These are phyloP conservation scores for Formica aserva DNA, from an alignment of 2,888 invertebrate genomes.

Conservation along the genomic window DNA sequence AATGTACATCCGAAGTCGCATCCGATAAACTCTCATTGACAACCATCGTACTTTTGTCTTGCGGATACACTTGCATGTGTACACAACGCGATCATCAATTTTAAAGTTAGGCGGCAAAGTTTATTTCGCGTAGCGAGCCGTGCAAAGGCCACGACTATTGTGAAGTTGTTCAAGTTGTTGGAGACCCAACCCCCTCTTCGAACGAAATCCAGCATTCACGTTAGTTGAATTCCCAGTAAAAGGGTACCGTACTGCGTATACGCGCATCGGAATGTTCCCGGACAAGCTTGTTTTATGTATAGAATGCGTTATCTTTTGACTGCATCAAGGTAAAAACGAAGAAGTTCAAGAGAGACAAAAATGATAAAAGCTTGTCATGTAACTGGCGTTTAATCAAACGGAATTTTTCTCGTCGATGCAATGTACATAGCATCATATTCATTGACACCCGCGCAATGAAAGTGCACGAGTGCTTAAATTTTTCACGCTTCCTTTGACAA, in stretches of 20 bases:
- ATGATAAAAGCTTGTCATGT: not conserved
- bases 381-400: slow-evolving; percentile 3
- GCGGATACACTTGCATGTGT: slow-evolving; percentile 72
- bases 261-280: slow-evolving; percentile 47
- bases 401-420: not conserved
- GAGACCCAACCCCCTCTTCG: slow-evolving; percentile 46
- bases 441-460: not conserved
- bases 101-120: slow-evolving; percentile 81
- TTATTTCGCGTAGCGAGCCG: slow-evolving; percentile 73
- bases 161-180: slow-evolving; percentile 78
- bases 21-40: slow-evolving; percentile 54
- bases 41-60: slow-evolving; percentile 17
- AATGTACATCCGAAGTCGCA: slow-evolving; percentile 20
- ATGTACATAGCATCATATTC: not conserved
- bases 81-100: slow-evolving; percentile 78
- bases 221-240: slow-evolving; percentile 55
- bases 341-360: not conserved
- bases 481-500: not conserved
- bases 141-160: slow-evolving; percentile 75
- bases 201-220: slow-evolving; percentile 64
- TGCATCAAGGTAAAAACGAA: slow-evolving; percentile 19
- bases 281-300: slow-evolving; percentile 29
- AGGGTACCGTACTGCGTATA: slow-evolving; percentile 56
- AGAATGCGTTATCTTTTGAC: slow-evolving; percentile 21
- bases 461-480: not conserved